A percentile compares a stretch with the other conserved stretches of the same genome.
Conservation (phyloP, 2,113 vertebrate species). For the Hepsetus odoe region DNA sequence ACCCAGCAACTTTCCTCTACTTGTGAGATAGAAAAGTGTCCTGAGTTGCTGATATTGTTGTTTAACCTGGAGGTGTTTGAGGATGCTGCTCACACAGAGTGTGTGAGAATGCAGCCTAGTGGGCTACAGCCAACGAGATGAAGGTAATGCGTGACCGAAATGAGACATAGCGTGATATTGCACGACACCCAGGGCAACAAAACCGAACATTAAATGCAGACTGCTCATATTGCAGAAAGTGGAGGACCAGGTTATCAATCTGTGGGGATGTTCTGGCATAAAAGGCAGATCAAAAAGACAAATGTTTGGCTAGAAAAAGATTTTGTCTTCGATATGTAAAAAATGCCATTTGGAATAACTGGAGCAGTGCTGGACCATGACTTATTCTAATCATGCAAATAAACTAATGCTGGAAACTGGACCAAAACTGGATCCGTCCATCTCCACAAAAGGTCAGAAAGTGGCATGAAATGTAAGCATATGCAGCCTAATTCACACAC, state of each 20-base stretch:
- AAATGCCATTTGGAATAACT: not conserved
- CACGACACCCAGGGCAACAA: not conserved
- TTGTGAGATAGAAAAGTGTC: too few relatives aligned
- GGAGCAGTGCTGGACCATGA: too few relatives aligned
- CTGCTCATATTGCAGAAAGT: too few relatives aligned
- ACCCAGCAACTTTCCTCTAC: not conserved
- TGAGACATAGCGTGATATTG: not conserved
- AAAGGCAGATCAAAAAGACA: not conserved
- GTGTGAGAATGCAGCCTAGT: constrained; percentile 1
- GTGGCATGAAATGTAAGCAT: constrained; percentile 19
- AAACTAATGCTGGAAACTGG: too few relatives aligned
- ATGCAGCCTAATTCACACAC: constrained; percentile 27
- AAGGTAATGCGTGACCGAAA: not conserved
- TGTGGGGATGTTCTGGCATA: too few relatives aligned
- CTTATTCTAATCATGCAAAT: too few relatives aligned
- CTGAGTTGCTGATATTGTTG: not conserved
- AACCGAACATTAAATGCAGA: not conserved
- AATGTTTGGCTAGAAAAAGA: too few relatives aligned
- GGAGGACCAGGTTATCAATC: too few relatives aligned
- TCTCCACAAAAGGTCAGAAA: constrained; percentile 3
- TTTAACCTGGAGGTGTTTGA: constrained; percentile 9
- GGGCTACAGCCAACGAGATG: not conserved
- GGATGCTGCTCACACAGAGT: constrained; percentile 12
- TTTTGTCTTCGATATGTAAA: not conserved
- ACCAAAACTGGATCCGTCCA: not conserved